Conservation (phyloP, 1,140 invertebrate species). For the Contarinia nasturtii region DNA sequence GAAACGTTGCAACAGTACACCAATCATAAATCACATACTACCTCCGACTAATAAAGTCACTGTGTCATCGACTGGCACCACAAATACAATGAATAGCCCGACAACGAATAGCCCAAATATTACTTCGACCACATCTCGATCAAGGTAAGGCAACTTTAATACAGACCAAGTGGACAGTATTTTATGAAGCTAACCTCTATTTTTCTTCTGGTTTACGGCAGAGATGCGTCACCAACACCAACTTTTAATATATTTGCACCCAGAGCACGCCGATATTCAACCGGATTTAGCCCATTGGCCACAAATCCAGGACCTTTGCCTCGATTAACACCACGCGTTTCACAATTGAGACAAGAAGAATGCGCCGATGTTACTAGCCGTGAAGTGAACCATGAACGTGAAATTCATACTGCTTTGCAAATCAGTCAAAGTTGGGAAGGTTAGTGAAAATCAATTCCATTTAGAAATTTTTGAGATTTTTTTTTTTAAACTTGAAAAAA, state of each 20-base stretch:
- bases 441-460: no score
- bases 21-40: conserved; percentile 54
- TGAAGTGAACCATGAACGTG: conserved; percentile 75
- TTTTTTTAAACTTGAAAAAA: no score
- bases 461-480: no score
- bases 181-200: conserved; percentile 2
- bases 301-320: conserved; percentile 28
- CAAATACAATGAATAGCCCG: conserved; percentile 25
- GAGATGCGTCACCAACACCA: conserved; percentile 21
- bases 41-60: conserved; percentile 25
- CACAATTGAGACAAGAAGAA: conserved; percentile 72
- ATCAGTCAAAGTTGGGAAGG: conserved; percentile 79
- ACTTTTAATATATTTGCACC: conserved; percentile 38
- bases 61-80: conserved; percentile 17
- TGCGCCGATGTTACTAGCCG: conserved; percentile 61
- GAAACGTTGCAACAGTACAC: conserved; percentile 65
- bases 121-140: conserved; percentile 26
- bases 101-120: conserved; percentile 14
- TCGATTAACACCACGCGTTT: conserved; percentile 59
- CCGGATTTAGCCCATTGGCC: conserved; percentile 49
- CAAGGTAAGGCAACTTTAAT: conserved; percentile 4
- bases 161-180: conserved; percentile 4
- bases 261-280: conserved; percentile 59
- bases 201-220: not conserved
- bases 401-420: conserved; percentile 70